Evolutionary conservation across 2,888 invertebrate species (phyloP).

Genomic region (Lumbricus terrestris): DNA sequence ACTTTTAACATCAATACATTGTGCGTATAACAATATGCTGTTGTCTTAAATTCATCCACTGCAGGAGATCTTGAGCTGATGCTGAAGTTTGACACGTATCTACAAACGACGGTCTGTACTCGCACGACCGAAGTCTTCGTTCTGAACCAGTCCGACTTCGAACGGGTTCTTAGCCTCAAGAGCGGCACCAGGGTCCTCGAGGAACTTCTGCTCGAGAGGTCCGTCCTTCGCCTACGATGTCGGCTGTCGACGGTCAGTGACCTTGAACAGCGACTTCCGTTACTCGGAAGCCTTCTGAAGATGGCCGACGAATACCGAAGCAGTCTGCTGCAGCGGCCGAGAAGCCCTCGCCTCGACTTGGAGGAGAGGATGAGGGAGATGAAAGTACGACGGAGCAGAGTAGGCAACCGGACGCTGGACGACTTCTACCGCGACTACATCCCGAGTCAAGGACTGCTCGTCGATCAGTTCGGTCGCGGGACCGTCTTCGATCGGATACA

Average conservation of each 20-base stretch:
- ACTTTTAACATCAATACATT: no score
- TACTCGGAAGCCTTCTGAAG: neutral
- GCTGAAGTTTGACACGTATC: neutral
- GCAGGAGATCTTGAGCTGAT: neutral
- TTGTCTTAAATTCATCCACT: neutral
- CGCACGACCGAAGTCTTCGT: neutral
- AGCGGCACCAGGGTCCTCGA: neutral
- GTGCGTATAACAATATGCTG: no score
- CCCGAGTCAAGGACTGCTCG: neutral
- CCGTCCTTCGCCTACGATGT: neutral
- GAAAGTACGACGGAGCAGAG: neutral
- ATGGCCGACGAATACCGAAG: neutral
- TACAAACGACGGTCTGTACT: neutral
- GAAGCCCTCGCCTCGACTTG: neutral
- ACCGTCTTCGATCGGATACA: neutral
- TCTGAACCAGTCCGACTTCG: neutral
- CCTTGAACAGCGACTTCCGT: neutral
- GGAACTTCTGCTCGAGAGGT: neutral
- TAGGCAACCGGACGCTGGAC: neutral
- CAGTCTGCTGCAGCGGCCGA: neutral
- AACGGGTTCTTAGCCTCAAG: neutral
- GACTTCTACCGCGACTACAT: conserved; percentile 15
- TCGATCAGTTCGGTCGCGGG: neutral
- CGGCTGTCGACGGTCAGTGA: neutral
- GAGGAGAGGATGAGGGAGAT: neutral